Evolutionary conservation across 2,113 vertebrate genomes (phyloP).

Genomic region (Columba livia): DNA sequence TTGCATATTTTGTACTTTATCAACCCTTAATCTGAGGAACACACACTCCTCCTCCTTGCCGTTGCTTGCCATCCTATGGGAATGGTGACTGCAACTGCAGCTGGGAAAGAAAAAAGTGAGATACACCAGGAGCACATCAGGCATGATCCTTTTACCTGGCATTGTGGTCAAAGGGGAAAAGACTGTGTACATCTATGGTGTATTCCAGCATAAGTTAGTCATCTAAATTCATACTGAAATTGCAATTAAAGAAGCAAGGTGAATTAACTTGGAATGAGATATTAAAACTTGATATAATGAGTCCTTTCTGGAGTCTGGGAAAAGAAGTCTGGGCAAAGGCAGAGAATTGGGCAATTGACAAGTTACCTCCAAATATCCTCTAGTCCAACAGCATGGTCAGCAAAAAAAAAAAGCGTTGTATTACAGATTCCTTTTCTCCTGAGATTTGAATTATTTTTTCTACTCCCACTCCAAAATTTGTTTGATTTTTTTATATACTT

Average conservation of each 20-base stretch:
- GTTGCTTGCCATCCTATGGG: not conserved
- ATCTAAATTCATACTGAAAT: conserved; percentile 28
- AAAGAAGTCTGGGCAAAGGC: not conserved
- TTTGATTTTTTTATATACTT: not conserved
- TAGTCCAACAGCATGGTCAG: not conserved
- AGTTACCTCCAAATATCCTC: not conserved
- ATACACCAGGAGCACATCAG: not conserved
- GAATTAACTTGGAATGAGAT: not conserved
- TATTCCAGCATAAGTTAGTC: not conserved
- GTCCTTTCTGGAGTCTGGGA: not conserved
- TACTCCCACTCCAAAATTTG: not conserved
- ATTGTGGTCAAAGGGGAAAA: not conserved
- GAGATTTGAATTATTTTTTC: not conserved
- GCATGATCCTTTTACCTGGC: not conserved
- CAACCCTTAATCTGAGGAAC: not conserved
- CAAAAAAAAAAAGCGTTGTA: not conserved
- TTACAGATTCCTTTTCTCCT: not conserved
- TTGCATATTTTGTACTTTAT: not conserved
- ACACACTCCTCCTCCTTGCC: not conserved
- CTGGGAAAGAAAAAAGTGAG: not conserved
- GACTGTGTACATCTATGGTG: not conserved
- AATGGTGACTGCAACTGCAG: not conserved
- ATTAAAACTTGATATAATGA: not conserved
- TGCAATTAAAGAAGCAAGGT: conserved; percentile 45
- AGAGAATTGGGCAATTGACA: not conserved